A percentile compares a stretch with the other conserved stretches of the same genome.
phyloP scores from a whole-genome alignment of 1,140 invertebrate species.

The silkworm (Bombyx mori) region ASM3026992v2 NC_085130.1:3113501-3114000 shows the following conservation, averaged over 20 bases:
- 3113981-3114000: conserved; percentile 10
- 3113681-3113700: conserved; percentile 36
- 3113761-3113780: conserved; percentile 23
- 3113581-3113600: not conserved
- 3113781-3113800: conserved; percentile 21
- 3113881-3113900: conserved; percentile 23
- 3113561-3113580: not conserved
- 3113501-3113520: conserved; percentile 15
- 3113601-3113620: not conserved
- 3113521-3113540: conserved; percentile 6
- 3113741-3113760: conserved; percentile 17
- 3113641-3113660: conserved; percentile 19
- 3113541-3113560: conserved; percentile 2
- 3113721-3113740: conserved; percentile 36
- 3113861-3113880: conserved; percentile 22
- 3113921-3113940: conserved; percentile 12
- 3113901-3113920: conserved; percentile 4
- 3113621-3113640: no score
- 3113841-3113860: conserved; percentile 7
- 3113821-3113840: conserved; percentile 25
- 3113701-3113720: conserved; percentile 34
- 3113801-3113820: conserved; percentile 27
- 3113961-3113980: conserved; percentile 8
- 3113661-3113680: conserved; percentile 34
- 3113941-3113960: conserved; percentile 3